A percentile compares a stretch with the other conserved stretches of the same genome.
Conservation (phyloP, 2,113 vertebrate species). For the Bos javanicus region DNA sequence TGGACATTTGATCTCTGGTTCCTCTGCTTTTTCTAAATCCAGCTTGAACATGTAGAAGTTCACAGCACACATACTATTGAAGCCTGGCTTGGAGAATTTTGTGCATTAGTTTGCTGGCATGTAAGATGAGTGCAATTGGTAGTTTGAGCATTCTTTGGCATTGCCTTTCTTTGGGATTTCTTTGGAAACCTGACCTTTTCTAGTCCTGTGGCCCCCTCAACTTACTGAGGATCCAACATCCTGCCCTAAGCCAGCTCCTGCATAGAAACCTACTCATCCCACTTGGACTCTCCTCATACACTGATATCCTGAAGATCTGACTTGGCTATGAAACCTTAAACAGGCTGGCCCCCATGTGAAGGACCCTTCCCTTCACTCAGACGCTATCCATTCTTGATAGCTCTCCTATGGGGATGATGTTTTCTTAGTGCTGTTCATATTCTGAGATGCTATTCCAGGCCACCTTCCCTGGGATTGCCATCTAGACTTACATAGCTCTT, state of each 20-base stretch:
- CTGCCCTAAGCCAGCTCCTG: neutral
- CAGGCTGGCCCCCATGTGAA: neutral
- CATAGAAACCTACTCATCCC: neutral
- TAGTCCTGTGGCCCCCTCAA: neutral
- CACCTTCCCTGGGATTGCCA: accelerated
- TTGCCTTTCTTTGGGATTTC: neutral
- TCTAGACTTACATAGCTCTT: neutral
- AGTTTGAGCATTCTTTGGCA: neutral
- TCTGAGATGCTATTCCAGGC: neutral
- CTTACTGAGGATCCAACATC: neutral
- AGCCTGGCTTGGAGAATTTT: neutral
- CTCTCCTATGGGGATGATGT: neutral
- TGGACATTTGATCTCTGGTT: neutral
- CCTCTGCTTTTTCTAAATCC: neutral
- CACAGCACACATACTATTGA: neutral
- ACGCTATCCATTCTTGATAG: neutral
- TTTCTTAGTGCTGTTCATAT: neutral
- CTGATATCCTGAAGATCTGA: neutral
- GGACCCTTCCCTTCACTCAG: neutral
- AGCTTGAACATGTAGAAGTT: neutral
- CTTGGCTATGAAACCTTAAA: neutral
- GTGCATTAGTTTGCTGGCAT: neutral
- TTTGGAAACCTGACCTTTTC: neutral
- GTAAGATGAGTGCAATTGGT: neutral
- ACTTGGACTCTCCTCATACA: neutral